Evolutionary conservation across 2,888 invertebrate species (phyloP).

Genomic region (Noctua pronuba): DNA sequence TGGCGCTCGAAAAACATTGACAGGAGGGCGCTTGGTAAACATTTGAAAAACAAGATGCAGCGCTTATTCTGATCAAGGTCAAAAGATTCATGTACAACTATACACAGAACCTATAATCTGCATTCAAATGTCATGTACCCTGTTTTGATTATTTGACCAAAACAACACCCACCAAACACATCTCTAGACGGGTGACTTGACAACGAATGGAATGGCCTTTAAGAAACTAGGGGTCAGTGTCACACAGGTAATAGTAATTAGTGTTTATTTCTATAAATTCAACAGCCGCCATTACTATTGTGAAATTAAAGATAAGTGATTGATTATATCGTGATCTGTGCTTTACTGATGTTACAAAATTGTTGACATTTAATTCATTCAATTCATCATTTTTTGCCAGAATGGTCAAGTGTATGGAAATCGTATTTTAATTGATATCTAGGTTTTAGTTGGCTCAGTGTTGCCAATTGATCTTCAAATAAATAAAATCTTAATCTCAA

Average conservation of each 20-base stretch:
- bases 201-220: neutral
- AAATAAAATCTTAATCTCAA: too few relatives aligned
- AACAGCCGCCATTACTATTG: neutral
- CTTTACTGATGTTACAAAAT: conserved; percentile 16
- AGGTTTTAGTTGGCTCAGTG: neutral
- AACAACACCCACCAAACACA: neutral
- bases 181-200: neutral
- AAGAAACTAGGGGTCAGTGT: conserved; percentile 14
- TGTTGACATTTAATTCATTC: conserved; percentile 29
- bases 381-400: neutral
- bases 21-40: neutral
- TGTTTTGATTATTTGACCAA: conserved; percentile 9
- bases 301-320: conserved; percentile 37
- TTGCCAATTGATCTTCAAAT: neutral
- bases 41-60: neutral
- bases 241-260: conserved; percentile 10
- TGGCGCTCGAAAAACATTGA: neutral
- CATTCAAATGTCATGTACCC: neutral
- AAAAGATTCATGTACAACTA: neutral
- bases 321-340: conserved; percentile 5
- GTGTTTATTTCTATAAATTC: conserved; percentile 10
- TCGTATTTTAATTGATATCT: neutral
- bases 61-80: neutral
- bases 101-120: neutral
- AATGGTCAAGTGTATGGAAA: neutral